phyloP scores from a whole-genome alignment of 2,888 invertebrate genomes.

The Sinohyriopsis cumingii region DNA sequence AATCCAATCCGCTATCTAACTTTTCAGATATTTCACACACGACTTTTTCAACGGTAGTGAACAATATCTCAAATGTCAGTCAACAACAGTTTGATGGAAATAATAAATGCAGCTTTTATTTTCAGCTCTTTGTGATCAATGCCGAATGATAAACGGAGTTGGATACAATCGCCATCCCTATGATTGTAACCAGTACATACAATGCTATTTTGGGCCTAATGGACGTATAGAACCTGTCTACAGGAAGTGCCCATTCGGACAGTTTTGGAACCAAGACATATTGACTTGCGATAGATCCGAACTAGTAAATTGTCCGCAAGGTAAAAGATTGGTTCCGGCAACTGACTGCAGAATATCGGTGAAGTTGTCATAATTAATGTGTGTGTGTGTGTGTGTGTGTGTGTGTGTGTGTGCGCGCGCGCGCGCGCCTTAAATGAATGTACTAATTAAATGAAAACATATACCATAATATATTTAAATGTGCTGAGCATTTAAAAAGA shows the following conservation, averaged over 20 bases:
- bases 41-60: too few species aligned
- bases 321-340: conserved; percentile 15
- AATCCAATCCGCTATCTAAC: too few species aligned
- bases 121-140: conserved; percentile 38
- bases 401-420: too few species aligned
- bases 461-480: too few species aligned
- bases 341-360: background rate
- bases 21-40: too few species aligned
- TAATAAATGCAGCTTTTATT: background rate
- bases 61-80: too few species aligned
- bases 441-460: too few species aligned
- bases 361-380: too few species aligned
- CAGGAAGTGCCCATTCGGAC: conserved; percentile 43
- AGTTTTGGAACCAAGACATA: conserved; percentile 45
- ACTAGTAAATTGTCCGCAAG: conserved; percentile 31
- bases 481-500: too few species aligned
- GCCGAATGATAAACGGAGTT: conserved; percentile 38
- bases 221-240: conserved; percentile 34
- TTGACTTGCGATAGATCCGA: conserved; percentile 37
- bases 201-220: conserved; percentile 43
- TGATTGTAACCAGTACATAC: conserved; percentile 51
- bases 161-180: conserved; percentile 42
- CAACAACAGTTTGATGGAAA: too few species aligned
- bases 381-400: too few species aligned
- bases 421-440: too few species aligned